Base-by-base conservation (phyloP, 2,888 invertebrate genomes). In the Lepidocyrtoides sp. region DNA sequence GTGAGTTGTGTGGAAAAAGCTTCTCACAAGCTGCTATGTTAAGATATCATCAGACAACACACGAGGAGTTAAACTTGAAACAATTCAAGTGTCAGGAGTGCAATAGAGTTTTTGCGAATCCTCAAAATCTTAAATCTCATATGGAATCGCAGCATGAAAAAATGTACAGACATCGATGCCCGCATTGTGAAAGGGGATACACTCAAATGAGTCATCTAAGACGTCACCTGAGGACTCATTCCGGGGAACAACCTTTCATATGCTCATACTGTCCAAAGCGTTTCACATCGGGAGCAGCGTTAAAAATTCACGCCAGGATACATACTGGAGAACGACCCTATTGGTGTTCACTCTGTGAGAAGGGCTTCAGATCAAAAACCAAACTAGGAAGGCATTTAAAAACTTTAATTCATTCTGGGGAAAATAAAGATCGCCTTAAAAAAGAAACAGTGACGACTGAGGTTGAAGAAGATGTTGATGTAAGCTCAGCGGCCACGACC, bases 11-110 rank as follows among this genome's bases (percentile, higher is more conserved):
- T 60, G 86, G 91, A 14, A 90, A 92, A 60, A 88, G 91, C 4
- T 93, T 93, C 48, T 91, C 93, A 17, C 93, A 93, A 20, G 92
- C 92, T 26, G 91, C 93, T 14, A 92, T 92, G 85, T 51, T 93
- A 41, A 84, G 91, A 57, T 93, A 93, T 69, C 93, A 93, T 81
- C 93, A 93, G 60, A 93, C 93, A n/a, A 91, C 90, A 0, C 93
- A 93, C 23, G 90, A 91, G 41, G 93, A 93, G 44, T 54, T 93
- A 14, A 60, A 93, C 10, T 51, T 92, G 54, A 91, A 91, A 36
- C 92, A 91, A 17, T 93, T 91, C n/a, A 93, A 93, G 63, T 93
- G 93, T 54, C 66, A 85, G 10, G 66, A 92, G 17, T 93, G 93
- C 26, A 88, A 86, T 17, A 72, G 87, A 54, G 85, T 89, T 0